A percentile compares a stretch with the other conserved stretches of the same genome.
These are phyloP conservation scores for Salvator merianae DNA, from an alignment of 2,113 vertebrate species.

Conservation along the genomic window DNA sequence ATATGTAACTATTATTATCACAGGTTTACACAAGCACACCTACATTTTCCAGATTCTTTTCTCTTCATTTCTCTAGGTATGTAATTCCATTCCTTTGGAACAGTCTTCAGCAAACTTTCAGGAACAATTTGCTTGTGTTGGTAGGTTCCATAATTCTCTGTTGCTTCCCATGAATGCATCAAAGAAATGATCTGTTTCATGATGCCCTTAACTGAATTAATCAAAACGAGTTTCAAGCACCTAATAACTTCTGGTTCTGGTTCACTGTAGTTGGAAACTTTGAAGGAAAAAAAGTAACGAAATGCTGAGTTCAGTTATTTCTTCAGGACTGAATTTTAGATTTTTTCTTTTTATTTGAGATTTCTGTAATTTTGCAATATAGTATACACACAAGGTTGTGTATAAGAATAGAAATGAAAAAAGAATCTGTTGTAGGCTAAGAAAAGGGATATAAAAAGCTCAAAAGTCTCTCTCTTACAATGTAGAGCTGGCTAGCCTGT, in stretches of 20 bases:
- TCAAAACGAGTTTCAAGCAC: conserved; percentile 79
- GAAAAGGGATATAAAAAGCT: too few relatives aligned
- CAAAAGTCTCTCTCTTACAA: too few relatives aligned
- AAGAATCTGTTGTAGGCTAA: too few relatives aligned
- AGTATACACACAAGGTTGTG: too few relatives aligned
- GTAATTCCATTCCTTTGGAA: conserved; percentile 92
- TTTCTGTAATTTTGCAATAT: background rate
- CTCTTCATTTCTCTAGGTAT: conserved; percentile 68
- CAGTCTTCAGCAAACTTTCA: conserved; percentile 78
- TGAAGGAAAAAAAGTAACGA: conserved; percentile 48
- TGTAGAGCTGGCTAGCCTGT: too few relatives aligned
- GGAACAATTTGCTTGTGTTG: conserved; percentile 74
- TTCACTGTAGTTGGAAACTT: conserved; percentile 63
- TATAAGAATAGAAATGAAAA: too few relatives aligned
- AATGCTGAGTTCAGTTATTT: conserved; percentile 17
- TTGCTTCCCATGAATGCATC: conserved; percentile 75
- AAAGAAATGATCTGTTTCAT: conserved; percentile 82
- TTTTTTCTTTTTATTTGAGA: conserved; percentile 24
- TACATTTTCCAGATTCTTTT: conserved; percentile 81
- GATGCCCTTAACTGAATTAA: conserved; percentile 75
- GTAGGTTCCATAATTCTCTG: conserved; percentile 67
- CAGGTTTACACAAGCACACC: conserved; percentile 20
- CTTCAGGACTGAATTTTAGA: background rate
- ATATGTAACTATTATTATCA: background rate
- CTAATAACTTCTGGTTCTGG: conserved; percentile 74